Conservation (phyloP, 2,113 vertebrate species). For the Brachyistius frenatus region DNA sequence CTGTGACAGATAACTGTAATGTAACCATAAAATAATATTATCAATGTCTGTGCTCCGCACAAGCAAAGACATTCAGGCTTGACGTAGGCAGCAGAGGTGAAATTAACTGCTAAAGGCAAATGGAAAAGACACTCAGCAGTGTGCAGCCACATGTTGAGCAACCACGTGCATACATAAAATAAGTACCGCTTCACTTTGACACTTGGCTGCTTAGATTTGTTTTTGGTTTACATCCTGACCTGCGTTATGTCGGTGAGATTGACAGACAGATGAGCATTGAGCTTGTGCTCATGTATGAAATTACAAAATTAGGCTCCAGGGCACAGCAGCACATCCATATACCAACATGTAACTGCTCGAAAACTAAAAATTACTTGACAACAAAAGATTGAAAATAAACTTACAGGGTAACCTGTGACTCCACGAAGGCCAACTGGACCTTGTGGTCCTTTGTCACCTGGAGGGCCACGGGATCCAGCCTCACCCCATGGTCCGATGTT, state of each 20-base stretch:
- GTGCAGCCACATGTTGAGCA: too few relatives aligned
- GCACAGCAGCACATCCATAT: too few relatives aligned
- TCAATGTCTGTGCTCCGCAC: too few relatives aligned
- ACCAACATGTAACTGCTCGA: neutral
- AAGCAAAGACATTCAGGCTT: too few relatives aligned
- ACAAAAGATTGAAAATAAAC: conserved; percentile 24
- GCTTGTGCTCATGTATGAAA: neutral
- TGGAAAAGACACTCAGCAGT: too few relatives aligned
- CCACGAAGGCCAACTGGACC: conserved; percentile 75
- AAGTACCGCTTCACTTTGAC: too few relatives aligned
- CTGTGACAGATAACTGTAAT: too few relatives aligned
- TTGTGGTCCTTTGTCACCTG: conserved; percentile 73
- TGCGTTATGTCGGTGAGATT: neutral
- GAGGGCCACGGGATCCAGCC: conserved; percentile 67
- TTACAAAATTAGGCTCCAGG: neutral
- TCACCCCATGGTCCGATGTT: conserved; percentile 82
- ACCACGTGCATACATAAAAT: too few relatives aligned
- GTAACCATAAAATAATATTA: too few relatives aligned
- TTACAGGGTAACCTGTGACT: conserved; percentile 79
- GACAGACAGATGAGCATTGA: neutral
- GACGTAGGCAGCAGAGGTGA: too few relatives aligned
- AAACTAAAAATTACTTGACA: neutral
- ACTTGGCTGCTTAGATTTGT: too few relatives aligned
- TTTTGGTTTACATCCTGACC: neutral
- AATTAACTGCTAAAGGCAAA: too few relatives aligned